Evolutionary conservation across 64 coral and sea anemone genomes (phyloP), one percentile per base, ranked within the genome.

Genomic region (Porites australiensis): DNA sequence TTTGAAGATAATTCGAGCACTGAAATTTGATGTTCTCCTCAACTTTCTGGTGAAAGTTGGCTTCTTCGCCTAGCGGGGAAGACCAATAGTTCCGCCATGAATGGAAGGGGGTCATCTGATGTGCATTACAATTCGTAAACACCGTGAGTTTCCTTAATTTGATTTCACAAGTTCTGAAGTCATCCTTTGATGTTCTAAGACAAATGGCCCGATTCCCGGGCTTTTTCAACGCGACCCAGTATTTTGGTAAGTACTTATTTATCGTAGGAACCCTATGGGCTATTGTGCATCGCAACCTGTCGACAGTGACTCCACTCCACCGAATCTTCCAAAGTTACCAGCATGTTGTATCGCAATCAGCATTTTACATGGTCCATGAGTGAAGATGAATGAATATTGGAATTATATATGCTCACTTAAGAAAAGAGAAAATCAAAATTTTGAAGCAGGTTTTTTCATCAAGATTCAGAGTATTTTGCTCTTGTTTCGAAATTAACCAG

Each of bases 61-160:
- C 81, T 84, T 84, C 81, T 64, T 84, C 81, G 44, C 61, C 37
- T 84, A 13, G 61, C 45, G 81, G 48, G 81, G 81, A 84, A 84
- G 81, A 66, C 62, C 2, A 66, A 84, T 48, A 44, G 69, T 22
- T 68, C 47, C 63, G 45, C 37, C 61, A 68, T 84, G 63, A 63
- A 68, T 43, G 45, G 19, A 12, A 7, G 54, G 62, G 81, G 46
- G 62, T n/a, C 62, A 46, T 84, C 63, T 51, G 45, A 18, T 22
- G 81, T 84, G 81, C 81, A 52, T 51, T 4, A 52, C 16, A 67
- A 6, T 12, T 48, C 52, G 12, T 64, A 68, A 68, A 44, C 81
- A 84, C 46, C 63, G 81, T 84, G 81, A 84, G 64, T 84, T 84
- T 60, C 43, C 18, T 84, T 6, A 66, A 68, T 44, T 68, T 84